These are phyloP conservation scores for Pseudachorutes palmiensis DNA, from an alignment of 1,140 invertebrate genomes.

Conservation along the genomic window DNA sequence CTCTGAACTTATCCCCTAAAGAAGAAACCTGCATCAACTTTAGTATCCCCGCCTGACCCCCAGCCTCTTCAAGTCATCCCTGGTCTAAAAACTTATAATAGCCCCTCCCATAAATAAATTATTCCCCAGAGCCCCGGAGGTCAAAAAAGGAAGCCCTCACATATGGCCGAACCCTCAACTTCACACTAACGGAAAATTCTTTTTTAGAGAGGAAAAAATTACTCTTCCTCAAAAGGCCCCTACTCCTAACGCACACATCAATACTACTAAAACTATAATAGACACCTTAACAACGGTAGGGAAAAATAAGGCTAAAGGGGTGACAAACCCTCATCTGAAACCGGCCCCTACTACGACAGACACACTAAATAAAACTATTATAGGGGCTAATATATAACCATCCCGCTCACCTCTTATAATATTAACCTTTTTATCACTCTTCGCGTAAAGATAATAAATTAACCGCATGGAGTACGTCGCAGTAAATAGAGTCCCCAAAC, in stretches of 20 bases:
- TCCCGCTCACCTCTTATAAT: constrained; percentile 42
- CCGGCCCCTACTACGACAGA: constrained; percentile 45
- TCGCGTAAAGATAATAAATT: constrained; percentile 46
- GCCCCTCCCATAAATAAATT: constrained; percentile 39
- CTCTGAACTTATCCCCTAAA: constrained; percentile 7
- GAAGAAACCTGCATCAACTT: constrained; percentile 26
- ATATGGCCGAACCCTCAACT: constrained; percentile 39
- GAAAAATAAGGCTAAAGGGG: constrained; percentile 38
- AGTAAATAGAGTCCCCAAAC: constrained; percentile 50
- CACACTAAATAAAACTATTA: constrained; percentile 47
- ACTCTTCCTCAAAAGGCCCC: neutral
- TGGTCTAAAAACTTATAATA: constrained; percentile 44
- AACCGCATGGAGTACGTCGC: constrained; percentile 50
- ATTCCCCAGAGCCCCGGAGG: constrained; percentile 40
- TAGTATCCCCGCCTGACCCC: constrained; percentile 42
- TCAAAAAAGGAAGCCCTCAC: constrained; percentile 46
- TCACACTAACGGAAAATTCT: no score
- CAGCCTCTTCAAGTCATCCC: constrained; percentile 47
- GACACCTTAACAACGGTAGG: constrained; percentile 25
- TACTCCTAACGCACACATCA: neutral
- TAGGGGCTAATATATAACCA: constrained; percentile 46
- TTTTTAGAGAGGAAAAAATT: neutral
- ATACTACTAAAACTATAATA: constrained; percentile 9
- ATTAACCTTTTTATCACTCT: constrained; percentile 43
- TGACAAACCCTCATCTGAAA: constrained; percentile 46